Percentiles rank a stretch among this genome's conserved stretches.
These are phyloP conservation scores for Trissolcus basalis DNA, from an alignment of 1,140 invertebrate species.

Conservation along the genomic window DNA sequence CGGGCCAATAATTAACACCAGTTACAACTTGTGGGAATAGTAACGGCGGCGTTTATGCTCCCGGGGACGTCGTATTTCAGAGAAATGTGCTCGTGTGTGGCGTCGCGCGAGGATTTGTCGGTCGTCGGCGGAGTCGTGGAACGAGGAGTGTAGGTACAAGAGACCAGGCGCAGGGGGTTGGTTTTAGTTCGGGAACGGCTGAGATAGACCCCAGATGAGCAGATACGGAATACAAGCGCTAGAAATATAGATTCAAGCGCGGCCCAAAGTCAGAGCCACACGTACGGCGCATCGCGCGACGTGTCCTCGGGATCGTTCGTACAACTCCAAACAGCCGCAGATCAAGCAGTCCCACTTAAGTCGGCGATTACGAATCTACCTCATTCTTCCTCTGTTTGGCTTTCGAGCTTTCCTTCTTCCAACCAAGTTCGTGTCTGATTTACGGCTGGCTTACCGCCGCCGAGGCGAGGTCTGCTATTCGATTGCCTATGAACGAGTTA, in stretches of 20 bases:
- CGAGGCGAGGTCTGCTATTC: conserved; percentile 48
- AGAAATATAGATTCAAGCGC: conserved; percentile 74
- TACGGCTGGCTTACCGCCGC: conserved; percentile 66
- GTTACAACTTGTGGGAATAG: conserved; percentile 76
- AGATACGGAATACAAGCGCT: conserved; percentile 69
- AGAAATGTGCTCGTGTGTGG: conserved; percentile 72
- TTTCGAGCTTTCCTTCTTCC: conserved; percentile 67
- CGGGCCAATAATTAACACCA: conserved; percentile 76
- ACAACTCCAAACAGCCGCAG: conserved; percentile 7
- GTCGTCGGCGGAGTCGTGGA: conserved; percentile 11
- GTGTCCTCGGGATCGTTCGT: conserved; percentile 3
- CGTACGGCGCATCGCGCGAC: not conserved
- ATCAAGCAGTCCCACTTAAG: conserved; percentile 66
- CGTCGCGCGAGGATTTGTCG: conserved; percentile 62
- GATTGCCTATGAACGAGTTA: conserved; percentile 74
- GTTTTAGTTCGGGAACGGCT: conserved; percentile 47
- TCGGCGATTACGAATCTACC: conserved; percentile 70
- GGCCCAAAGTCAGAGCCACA: not conserved
- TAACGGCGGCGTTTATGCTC: conserved; percentile 75
- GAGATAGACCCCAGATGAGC: conserved; percentile 70
- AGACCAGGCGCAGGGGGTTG: conserved; percentile 30
- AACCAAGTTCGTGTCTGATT: conserved; percentile 66
- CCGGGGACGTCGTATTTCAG: conserved; percentile 75
- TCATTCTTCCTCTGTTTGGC: conserved; percentile 71
- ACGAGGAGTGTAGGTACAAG: not conserved